A percentile compares a stretch with the other conserved stretches of the same genome.
These are phyloP conservation scores for Pammene fasciana DNA, from an alignment of 2,888 invertebrate genomes.

Conservation along the genomic window DNA sequence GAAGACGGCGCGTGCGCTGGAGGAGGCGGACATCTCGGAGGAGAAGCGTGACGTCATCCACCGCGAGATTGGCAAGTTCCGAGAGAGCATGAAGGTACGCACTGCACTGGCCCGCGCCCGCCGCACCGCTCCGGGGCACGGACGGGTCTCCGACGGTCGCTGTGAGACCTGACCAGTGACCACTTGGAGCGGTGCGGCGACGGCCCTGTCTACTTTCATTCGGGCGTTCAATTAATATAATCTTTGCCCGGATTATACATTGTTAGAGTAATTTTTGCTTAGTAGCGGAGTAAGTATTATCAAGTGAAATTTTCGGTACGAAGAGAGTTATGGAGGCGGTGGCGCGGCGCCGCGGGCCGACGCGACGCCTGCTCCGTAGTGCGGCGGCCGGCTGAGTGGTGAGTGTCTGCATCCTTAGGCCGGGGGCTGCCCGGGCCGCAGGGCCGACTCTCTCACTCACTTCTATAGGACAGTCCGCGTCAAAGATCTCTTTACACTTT, in stretches of 20 bases:
- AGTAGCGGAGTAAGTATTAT: conserved; percentile 31
- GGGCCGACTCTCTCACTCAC: no score
- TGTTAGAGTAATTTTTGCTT: conserved; percentile 21
- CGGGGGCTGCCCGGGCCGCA: no score
- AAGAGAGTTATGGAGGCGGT: conserved; percentile 42
- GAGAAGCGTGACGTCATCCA: conserved; percentile 98
- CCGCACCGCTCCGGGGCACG: conserved; percentile 29
- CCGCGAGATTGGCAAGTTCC: conserved; percentile 98
- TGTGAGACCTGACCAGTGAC: no score
- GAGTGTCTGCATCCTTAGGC: no score
- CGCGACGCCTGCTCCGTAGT: conserved; percentile 29
- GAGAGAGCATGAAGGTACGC: conserved; percentile 97
- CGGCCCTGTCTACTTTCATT: background rate
- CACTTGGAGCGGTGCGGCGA: background rate
- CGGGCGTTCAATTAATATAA: conserved; percentile 4
- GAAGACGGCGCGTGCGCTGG: conserved; percentile 86
- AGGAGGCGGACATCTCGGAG: conserved; percentile 96
- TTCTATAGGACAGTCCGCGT: no score
- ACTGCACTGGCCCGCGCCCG: conserved; percentile 43
- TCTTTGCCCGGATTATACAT: conserved; percentile 9
- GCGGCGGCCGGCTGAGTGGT: no score
- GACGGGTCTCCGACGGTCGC: no score
- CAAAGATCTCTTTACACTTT: no score
- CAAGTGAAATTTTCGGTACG: conserved; percentile 28
- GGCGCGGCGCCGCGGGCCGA: conserved; percentile 49